Evolutionary conservation across 1,140 invertebrate species (phyloP), one percentile per base, ranked within the genome.

Genomic region (Hylaeus anthracinus): DNA sequence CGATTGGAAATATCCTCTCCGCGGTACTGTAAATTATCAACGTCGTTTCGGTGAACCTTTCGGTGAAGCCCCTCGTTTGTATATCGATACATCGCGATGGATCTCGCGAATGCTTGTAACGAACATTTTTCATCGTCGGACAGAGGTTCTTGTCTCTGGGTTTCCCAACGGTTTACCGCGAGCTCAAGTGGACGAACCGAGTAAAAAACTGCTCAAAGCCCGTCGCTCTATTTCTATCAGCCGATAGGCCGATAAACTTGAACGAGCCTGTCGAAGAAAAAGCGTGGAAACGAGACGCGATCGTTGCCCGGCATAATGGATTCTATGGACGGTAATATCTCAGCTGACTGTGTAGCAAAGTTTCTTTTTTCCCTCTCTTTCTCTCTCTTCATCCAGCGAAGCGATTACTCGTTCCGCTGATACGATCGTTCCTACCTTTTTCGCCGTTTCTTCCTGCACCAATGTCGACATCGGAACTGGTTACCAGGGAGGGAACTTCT

Each of bases 401-500:
- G 60, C 75, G 53, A 66, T 77, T 77, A 78, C 75, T 51, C 75
- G 75, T 78, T 78, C n/a, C 67, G 26, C 66, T 48, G 75, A 78
- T 78, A 72, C 75, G 56, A 78, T 78, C 75, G 75, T 78, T 61
- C 67, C 58, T 78, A 63, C 75, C 75, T 79, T 79, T 79, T 79
- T 79, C 69, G 71, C 70, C 61, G 69, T 79, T 73, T 73, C 71
- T 65, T 75, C 71, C 60, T 66, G 73, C 10, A 2, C 39, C 15
- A 39, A 53, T 48, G 56, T 15, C 65, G 61, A 77, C 74, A 12
- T 53, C 45, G 66, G 66, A 48, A 61, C 75, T 53, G 66, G 15
- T 51, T 8, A 64, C 53, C 56, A 55, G 43, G 26, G 26, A 60
- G 56, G 56, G 41, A 71, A 72, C 67, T 37, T 6, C 15, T 37